phyloP scores from a whole-genome alignment of 2,797 vertebrate genomes.

The Rhabdophis nuchalis region DNA sequence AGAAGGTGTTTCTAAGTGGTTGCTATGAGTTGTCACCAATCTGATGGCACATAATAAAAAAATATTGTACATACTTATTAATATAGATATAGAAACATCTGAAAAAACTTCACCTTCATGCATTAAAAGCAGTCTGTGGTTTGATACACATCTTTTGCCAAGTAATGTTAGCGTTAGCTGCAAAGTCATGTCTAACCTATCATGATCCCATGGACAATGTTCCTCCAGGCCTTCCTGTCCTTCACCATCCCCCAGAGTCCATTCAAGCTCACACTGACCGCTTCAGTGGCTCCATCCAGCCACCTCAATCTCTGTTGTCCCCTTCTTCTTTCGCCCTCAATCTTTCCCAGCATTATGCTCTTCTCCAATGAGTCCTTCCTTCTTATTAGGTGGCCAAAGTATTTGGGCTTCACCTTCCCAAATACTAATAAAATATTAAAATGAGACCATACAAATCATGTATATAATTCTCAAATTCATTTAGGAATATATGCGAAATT shows the following conservation, averaged over 20 bases:
- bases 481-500: not conserved
- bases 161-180: not conserved
- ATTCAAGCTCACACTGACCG: too few relatives aligned
- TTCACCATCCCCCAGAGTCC: too few relatives aligned
- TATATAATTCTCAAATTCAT: not conserved
- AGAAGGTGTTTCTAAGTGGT: not conserved
- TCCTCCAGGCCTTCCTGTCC: too few relatives aligned
- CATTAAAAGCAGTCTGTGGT: not conserved
- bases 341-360: too few relatives aligned
- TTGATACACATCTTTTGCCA: not conserved
- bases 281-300: too few relatives aligned
- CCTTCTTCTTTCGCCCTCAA: too few relatives aligned
- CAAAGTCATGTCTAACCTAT: too few relatives aligned
- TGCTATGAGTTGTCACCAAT: not conserved
- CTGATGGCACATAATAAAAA: not conserved
- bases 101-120: not conserved
- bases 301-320: too few relatives aligned
- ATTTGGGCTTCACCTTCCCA: not conserved
- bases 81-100: not conserved
- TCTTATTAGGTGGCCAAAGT: too few relatives aligned
- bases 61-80: not conserved
- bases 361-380: too few relatives aligned
- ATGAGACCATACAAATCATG: not conserved
- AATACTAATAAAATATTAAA: not conserved
- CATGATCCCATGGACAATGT: too few relatives aligned